phyloP scores from a whole-genome alignment of 1,140 invertebrate genomes.

The Hylaeus volcanicus region DNA sequence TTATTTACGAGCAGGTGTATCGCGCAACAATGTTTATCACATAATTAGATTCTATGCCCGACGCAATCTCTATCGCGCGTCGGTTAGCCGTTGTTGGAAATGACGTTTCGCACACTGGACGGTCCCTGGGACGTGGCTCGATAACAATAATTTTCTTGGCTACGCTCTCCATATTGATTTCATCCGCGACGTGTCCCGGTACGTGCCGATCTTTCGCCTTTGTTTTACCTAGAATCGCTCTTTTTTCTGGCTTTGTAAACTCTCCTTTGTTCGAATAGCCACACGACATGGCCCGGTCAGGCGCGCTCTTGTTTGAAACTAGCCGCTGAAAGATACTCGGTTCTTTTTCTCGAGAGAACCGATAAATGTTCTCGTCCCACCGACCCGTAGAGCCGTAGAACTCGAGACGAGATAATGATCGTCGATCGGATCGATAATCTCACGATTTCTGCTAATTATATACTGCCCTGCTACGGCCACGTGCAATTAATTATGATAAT shows the following conservation, averaged over 20 bases:
- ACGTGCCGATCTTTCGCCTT: background rate
- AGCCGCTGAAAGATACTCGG: background rate
- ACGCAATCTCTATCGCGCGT: slow-evolving; percentile 57
- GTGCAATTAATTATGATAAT: slow-evolving; percentile 40
- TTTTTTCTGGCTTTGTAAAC: background rate
- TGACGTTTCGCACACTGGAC: slow-evolving; percentile 42
- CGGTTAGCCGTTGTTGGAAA: slow-evolving; percentile 34
- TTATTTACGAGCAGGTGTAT: slow-evolving; percentile 66
- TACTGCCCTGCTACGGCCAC: background rate
- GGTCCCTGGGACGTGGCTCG: background rate
- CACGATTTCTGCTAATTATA: slow-evolving; percentile 33
- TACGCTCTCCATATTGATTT: slow-evolving; percentile 57
- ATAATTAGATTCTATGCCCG: slow-evolving; percentile 66
- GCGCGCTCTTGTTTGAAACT: background rate
- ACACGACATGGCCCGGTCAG: background rate
- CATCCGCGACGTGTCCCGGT: slow-evolving; percentile 5
- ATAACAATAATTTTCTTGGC: slow-evolving; percentile 58
- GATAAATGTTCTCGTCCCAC: background rate
- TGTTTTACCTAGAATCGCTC: background rate
- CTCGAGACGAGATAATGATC: slow-evolving; percentile 20
- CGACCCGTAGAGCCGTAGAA: no score
- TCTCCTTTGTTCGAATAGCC: background rate
- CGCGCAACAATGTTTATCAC: slow-evolving; percentile 66
- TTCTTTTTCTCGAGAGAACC: background rate
- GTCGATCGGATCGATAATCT: slow-evolving; percentile 17